Base-by-base conservation (phyloP, 35 echinoderm and acorn worm genomes). In the Stichopus chloronotus region DNA sequence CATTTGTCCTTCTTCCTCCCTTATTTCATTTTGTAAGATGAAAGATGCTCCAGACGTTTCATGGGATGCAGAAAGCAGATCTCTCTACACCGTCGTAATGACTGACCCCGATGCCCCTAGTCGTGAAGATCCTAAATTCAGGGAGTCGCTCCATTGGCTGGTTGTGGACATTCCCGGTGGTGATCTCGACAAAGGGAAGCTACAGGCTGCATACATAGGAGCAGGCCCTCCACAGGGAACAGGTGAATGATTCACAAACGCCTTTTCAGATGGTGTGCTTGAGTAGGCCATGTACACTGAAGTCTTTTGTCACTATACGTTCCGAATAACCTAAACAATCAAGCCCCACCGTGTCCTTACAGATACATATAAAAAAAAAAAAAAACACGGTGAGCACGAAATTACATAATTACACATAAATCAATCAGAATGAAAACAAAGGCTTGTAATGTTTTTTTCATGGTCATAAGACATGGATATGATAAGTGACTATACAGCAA, bases 41-140 rank as follows among this genome's bases (percentile, higher is more conserved):
- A 90, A 99, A 84, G 94, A 96, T 68, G 71, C 20, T 57, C 97
- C 97, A 58, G 88, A 76, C 43, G 88, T 99, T 11, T 91, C 92
- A 11, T 99, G 94, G 88, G 83, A 87, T 87, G 90, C 94, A 72
- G 97, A 96, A 77, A 92, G 84, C 58, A 95, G 95, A 20, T 94
- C 89, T n/a, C 94, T 95, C 23, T 99, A 99, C 57, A 95, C 97
- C 13, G 78, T 99, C 20, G 58, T 99, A 60, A 95, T 96, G 97
- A 99, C 97, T 16, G 97, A 99, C 92, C 94, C 95, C 19, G 97
- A 99, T 92, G 95, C 95, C 56, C 95, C 95, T 30, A 91, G 72
- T n/a, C 76, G 95, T 58, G 58, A 72, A 57, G 83, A 92, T 14
- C 90, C 93, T 7, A 94, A 74, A 20, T 91, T 88, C 54, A 59